Evolutionary conservation across 2,888 invertebrate genomes (phyloP).

Genomic region (Masnerella sp.): DNA sequence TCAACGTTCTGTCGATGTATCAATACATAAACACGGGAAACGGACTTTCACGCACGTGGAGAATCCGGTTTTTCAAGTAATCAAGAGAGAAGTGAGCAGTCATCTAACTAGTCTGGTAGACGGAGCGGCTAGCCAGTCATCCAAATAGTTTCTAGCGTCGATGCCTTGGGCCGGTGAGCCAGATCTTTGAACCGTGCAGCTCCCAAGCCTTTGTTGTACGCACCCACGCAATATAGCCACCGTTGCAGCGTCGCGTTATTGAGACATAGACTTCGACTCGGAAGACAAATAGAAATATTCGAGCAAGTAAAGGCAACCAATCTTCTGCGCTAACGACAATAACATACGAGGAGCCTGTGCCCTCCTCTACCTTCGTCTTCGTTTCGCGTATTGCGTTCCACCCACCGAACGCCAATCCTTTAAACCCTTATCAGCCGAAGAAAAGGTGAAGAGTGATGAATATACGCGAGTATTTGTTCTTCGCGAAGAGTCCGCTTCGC

Average conservation of each 20-base stretch:
- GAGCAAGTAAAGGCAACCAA: slow-evolving; percentile 66
- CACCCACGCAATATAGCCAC: slow-evolving; percentile 65
- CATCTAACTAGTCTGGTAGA: slow-evolving; percentile 59
- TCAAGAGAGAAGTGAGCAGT: slow-evolving; percentile 59
- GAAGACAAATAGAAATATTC: slow-evolving; percentile 67
- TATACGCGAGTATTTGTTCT: slow-evolving; percentile 71
- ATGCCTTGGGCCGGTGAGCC: slow-evolving; percentile 64
- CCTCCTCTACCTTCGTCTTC: slow-evolving; percentile 49
- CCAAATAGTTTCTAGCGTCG: slow-evolving; percentile 49
- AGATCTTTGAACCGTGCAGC: slow-evolving; percentile 64
- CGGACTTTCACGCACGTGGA: slow-evolving; percentile 72
- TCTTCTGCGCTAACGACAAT: slow-evolving; percentile 67
- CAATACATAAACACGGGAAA: slow-evolving; percentile 73
- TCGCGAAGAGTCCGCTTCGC: slow-evolving; percentile 54
- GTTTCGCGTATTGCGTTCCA: slow-evolving; percentile 50
- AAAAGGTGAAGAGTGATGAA: slow-evolving; percentile 59
- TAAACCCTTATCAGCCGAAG: slow-evolving; percentile 56
- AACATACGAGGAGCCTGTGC: slow-evolving; percentile 59
- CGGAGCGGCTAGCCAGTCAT: slow-evolving; percentile 55
- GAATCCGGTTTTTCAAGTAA: slow-evolving; percentile 58
- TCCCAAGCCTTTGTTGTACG: slow-evolving; percentile 57
- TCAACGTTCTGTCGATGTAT: slow-evolving; percentile 50
- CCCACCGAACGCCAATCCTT: slow-evolving; percentile 54
- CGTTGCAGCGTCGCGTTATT: slow-evolving; percentile 65
- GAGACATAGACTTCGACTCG: slow-evolving; percentile 70